Conservation (phyloP, 2,888 invertebrate genomes). For the Heliconius charithonia region DNA sequence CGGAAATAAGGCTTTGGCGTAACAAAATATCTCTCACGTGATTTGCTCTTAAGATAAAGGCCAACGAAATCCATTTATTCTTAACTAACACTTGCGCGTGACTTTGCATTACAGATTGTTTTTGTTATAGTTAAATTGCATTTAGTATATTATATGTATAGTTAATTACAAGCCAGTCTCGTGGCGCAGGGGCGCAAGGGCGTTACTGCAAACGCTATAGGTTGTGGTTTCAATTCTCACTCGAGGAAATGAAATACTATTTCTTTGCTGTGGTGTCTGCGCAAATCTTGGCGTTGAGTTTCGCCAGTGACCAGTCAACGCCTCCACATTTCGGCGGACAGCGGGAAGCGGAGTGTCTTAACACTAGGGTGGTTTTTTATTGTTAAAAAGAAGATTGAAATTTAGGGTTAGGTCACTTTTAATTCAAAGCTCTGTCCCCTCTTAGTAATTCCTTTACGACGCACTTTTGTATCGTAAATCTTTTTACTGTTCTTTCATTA, state of each 20-base stretch:
- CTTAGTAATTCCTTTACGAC: neutral
- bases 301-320: too few relatives aligned
- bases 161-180: too few relatives aligned
- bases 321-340: too few relatives aligned
- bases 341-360: too few relatives aligned
- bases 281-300: too few relatives aligned
- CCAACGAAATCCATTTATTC: neutral
- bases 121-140: neutral
- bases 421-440: neutral
- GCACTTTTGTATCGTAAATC: constrained; percentile 3
- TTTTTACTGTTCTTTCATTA: neutral
- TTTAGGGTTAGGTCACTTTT: neutral
- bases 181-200: too few relatives aligned
- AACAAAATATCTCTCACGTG: neutral
- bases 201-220: too few relatives aligned
- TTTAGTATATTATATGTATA: neutral
- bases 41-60: neutral
- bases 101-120: neutral
- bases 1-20: neutral
- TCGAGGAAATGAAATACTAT: too few relatives aligned
- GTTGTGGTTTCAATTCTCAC: too few relatives aligned
- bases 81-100: neutral
- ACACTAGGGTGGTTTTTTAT: too few relatives aligned
- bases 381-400: neutral
- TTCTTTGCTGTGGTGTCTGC: too few relatives aligned